These are phyloP conservation scores for Pardosa pseudoannulata DNA, from an alignment of 2,888 invertebrate species.

Conservation along the genomic window DNA sequence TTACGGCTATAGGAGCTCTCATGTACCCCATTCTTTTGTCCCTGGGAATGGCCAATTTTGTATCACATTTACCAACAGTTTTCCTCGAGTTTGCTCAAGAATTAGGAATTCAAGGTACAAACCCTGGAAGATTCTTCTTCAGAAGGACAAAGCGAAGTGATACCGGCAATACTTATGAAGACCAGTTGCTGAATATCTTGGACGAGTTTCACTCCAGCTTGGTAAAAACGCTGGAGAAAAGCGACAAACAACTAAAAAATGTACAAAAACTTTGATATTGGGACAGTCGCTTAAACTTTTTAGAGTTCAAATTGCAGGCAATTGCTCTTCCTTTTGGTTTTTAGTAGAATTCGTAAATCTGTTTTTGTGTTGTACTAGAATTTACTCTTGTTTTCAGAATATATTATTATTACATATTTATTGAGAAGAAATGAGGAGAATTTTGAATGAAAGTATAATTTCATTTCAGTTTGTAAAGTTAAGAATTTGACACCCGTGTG, in stretches of 20 bases:
- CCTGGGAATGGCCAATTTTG: constrained; percentile 67
- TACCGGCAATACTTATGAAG: neutral
- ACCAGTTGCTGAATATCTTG: constrained; percentile 12
- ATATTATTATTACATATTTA: too few relatives aligned
- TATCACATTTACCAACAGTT: constrained; percentile 65
- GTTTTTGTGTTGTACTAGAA: too few relatives aligned
- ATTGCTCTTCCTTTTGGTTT: neutral
- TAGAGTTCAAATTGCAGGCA: constrained; percentile 14
- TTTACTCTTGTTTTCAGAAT: neutral
- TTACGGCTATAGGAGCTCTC: constrained; percentile 61
- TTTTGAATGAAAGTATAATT: too few relatives aligned
- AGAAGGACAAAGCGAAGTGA: constrained; percentile 24
- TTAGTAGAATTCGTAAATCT: neutral
- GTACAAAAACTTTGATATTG: neutral
- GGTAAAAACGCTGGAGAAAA: neutral
- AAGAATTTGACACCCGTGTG: too few relatives aligned
- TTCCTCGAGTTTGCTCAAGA: constrained; percentile 66
- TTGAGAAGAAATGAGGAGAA: too few relatives aligned
- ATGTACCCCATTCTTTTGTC: constrained; percentile 67
- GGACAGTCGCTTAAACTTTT: neutral
- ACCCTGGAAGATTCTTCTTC: constrained; percentile 36
- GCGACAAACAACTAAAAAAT: neutral
- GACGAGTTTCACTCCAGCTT: constrained; percentile 17
- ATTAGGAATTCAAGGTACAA: constrained; percentile 61
- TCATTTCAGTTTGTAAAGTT: too few relatives aligned